These are phyloP conservation scores for Xylocopa sonorina DNA, from an alignment of 1,140 invertebrate genomes.

Conservation along the genomic window DNA sequence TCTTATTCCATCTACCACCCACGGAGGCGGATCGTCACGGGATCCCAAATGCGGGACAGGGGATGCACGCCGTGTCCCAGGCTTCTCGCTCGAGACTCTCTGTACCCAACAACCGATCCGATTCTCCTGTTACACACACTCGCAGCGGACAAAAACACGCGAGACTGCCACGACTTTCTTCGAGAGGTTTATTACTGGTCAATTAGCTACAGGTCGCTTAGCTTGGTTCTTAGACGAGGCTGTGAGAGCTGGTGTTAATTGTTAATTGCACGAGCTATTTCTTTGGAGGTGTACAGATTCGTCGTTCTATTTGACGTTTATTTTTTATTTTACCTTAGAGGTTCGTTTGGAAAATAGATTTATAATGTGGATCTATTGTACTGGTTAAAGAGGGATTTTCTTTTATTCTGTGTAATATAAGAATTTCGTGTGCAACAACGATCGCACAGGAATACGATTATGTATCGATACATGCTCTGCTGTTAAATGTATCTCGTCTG, in stretches of 20 bases:
- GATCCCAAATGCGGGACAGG: constrained; percentile 52
- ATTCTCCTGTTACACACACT: constrained; percentile 25
- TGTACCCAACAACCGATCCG: constrained; percentile 6
- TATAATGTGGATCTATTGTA: too few species aligned
- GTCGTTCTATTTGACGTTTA: too few species aligned
- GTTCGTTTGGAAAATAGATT: too few species aligned
- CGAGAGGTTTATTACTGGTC: background rate
- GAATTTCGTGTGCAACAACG: too few species aligned
- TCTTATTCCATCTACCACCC: constrained; percentile 68
- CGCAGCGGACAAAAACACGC: constrained; percentile 16
- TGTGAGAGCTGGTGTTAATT: too few species aligned
- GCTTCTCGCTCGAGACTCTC: constrained; percentile 7
- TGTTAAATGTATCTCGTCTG: constrained; percentile 23
- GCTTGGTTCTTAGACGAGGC: too few species aligned
- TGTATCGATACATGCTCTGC: background rate
- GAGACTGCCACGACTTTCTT: constrained; percentile 8
- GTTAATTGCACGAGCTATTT: too few species aligned
- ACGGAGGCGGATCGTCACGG: constrained; percentile 46
- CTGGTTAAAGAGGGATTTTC: background rate
- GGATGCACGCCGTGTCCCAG: constrained; percentile 22
- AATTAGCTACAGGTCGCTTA: background rate
- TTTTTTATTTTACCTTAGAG: too few species aligned
- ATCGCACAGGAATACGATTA: too few species aligned
- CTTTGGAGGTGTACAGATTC: too few species aligned
- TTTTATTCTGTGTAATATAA: background rate